Conservation (phyloP, 2,888 invertebrate species). For the Nomada ruficornis region DNA sequence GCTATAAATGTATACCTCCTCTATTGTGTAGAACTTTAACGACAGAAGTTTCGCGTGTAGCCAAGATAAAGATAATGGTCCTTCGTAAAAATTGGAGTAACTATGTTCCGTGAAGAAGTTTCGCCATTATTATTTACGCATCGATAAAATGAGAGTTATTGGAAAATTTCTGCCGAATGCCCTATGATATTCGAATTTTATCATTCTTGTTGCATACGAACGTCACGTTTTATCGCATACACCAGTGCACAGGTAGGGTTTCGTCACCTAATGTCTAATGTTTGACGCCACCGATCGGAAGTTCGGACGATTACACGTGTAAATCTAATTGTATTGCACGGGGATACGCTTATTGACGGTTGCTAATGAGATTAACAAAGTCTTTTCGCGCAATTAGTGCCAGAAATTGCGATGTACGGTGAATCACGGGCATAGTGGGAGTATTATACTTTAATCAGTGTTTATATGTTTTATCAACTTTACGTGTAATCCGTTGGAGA, state of each 20-base stretch:
- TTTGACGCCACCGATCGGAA: conserved; percentile 34
- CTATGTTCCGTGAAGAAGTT: neutral
- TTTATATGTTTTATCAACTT: neutral
- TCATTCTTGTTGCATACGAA: neutral
- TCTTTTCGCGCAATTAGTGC: conserved; percentile 9
- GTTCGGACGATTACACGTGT: conserved; percentile 14
- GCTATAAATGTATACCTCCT: too few species aligned
- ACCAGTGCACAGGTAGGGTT: conserved; percentile 12
- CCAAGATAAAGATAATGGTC: neutral
- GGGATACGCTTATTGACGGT: neutral
- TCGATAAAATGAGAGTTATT: neutral
- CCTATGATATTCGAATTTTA: neutral
- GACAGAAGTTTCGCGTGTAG: neutral
- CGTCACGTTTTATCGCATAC: conserved; percentile 3
- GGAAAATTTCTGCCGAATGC: neutral
- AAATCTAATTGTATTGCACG: conserved; percentile 37
- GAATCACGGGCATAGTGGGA: neutral
- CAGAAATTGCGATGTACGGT: neutral
- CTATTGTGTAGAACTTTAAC: conserved; percentile 1
- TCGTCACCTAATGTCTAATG: conserved; percentile 4
- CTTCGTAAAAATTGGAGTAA: neutral
- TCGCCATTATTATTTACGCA: neutral
- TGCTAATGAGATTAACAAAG: conserved; percentile 15
- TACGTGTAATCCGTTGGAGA: neutral
- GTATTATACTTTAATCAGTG: neutral